Base-by-base conservation (phyloP, 2,113 vertebrate species). In the Ailurus styani region DNA sequence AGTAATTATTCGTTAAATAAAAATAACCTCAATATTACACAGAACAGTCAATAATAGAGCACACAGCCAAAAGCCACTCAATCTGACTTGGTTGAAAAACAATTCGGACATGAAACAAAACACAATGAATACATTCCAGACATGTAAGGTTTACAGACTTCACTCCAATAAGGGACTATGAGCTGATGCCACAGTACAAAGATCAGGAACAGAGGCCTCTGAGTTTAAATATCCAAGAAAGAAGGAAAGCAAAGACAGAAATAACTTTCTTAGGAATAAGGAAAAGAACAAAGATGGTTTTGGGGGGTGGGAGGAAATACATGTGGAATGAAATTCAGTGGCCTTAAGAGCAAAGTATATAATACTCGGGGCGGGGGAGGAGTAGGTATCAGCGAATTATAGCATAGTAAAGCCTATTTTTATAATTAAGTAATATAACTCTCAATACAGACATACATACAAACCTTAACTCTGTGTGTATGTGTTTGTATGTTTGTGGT, bases 1-100 rank as follows among this genome's bases (percentile, higher is more conserved):
- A 96, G 29, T 84, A 95, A 88, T 88, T 93, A 83, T 83, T 94
- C 60, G 20, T 93, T 92, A 94, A 96, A 72, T 13, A 93, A 52
- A 95, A 87, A 27, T 81, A 90, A 88, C n/a, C 50, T 94, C 34
- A 78, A 60, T 45, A 81, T 85, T 57, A 83, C 15, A 94, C 7
- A 90, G 31, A 97, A 90, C 3, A 95, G 37, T 83, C 54, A 95
- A 34, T 97, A 91, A 96, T 29, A 55, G 40, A 89, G 27, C 17
- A 91, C n/a, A 47, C 55, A 83, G 90, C 47, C 54, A 93, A 89
- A 86, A n/a, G n/a, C 45, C 57, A 94, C 66, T 83, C n/a, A 42
- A 45, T 62, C 20, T 86, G 27, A 96, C 34, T 89, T 45, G 54
- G 25, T 3, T 86, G 21, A 82, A 92, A 97, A 97, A 86, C 31